Evolutionary conservation across 2,888 invertebrate genomes (phyloP), one percentile per base, ranked within the genome.

Genomic region (Macaria liturata): DNA sequence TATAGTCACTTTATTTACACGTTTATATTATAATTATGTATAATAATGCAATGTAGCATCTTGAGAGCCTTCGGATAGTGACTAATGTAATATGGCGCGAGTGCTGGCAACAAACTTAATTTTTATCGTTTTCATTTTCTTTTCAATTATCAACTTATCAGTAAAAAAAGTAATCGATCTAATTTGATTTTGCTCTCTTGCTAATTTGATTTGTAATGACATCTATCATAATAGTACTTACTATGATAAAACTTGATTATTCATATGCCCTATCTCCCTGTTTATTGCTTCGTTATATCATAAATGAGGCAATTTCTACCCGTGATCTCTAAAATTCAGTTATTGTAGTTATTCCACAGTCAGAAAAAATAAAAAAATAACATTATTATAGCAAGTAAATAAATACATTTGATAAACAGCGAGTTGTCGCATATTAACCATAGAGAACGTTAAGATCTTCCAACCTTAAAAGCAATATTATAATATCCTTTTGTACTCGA

Each of bases 1-100:
- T n/a, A 87, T 88, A 88, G 87, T 86, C 52, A 89, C 86, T 88
- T 91, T 91, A 91, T 91, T 91, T 91, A 91, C 91, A 91, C 83
- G 72, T 88, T 88, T 89, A 86, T 82, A 83, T 66, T 65, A 65
- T 77, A 78, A 69, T 64, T 65, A 65, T 77, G 79, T 84, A 84
- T 84, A 79, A 75, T 86, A 88, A 86, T 83, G 86, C 87, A 80
- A 81, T 79, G 84, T 90, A 89, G 88, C 71, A 73, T 84, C 79
- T 84, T 83, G 83, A 78, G 76, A 88, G 86, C 86, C 86, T 88
- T 88, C 68, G 76, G 77, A 81, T 76, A 83, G 80, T 81, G 78
- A 75, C 65, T 76, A 76, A 42, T 42, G 42, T 74, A 80, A 75
- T 80, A 78, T 73, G 76, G 71, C 68, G 78, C 72, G 64, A 67